Evolutionary conservation across 1,140 invertebrate species (phyloP), one percentile per base, ranked within the genome.

Genomic region (Pogonus chalceus): DNA sequence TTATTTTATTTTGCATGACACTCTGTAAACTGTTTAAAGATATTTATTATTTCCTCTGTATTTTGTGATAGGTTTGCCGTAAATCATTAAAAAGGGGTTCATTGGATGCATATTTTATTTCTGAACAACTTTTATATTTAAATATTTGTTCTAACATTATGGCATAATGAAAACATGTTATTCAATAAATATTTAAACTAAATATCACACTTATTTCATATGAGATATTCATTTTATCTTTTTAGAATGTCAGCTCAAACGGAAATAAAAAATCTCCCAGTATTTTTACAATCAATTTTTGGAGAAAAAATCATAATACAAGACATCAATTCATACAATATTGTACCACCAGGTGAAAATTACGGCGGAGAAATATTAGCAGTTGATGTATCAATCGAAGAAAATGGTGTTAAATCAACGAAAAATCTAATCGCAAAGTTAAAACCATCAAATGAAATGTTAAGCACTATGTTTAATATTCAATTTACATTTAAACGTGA

Each of bases 401-500:
- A 72, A 43, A 1, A 16, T 54, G 1, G 53, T 58, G 7, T 0
- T 43, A 39, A 61, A 14, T 59, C 70, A 26, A 64, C 65, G 0
- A 55, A 78, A 9, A 63, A 76, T 51, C 48, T 81, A 0, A 77
- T 81, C 7, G 75, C 72, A 0, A 82, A 82, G 62, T 63, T 81
- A 35, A 77, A 78, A 1, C 72, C 80, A 0, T 76, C 70, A 2
- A 80, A 78, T 23, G 69, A 72, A 2, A 71, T 79, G 52, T 65
- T 78, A 1, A 61, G 77, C 54, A 65, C 74, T 20, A 62, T 79
- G 7, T 81, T 82, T 58, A 74, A 80, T 58, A 77, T 76, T 14
- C 74, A 77, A 26, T 62, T 77, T 0, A 76, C 79, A 0, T 81
- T 80, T 55, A 66, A 73, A 3, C 79, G 79, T 20, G 80, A 82